These are phyloP conservation scores for Siniperca obscura DNA, from an alignment of 2,797 vertebrate genomes.

Conservation along the genomic window DNA sequence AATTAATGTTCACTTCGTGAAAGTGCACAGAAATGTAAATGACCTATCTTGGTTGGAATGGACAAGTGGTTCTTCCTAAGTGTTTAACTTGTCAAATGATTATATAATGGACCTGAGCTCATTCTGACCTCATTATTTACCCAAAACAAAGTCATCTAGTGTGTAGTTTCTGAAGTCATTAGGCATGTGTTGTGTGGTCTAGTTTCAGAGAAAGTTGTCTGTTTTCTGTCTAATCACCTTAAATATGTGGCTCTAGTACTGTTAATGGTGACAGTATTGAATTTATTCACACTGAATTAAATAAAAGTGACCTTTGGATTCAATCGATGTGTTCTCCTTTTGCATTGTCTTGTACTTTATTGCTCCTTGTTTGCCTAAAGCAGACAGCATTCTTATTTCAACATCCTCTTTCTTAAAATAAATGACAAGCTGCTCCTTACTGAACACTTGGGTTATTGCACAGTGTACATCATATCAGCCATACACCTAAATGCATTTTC, in stretches of 20 bases:
- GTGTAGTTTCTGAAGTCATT: slow-evolving; percentile 39
- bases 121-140: slow-evolving; percentile 44
- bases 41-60: slow-evolving; percentile 33
- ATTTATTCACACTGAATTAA: slow-evolving; percentile 76
- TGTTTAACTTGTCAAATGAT: slow-evolving; percentile 33
- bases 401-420: neutral
- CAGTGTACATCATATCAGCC: slow-evolving; percentile 22
- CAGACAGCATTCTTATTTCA: neutral
- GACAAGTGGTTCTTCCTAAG: slow-evolving; percentile 2
- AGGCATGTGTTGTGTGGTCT: slow-evolving; percentile 38
- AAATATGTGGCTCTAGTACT: slow-evolving; percentile 39
- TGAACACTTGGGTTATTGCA: slow-evolving; percentile 8
- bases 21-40: slow-evolving; percentile 40
- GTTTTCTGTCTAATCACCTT: slow-evolving; percentile 53
- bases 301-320: slow-evolving; percentile 85
- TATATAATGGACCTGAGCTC: slow-evolving; percentile 40
- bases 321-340: slow-evolving; percentile 2
- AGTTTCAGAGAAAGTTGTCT: slow-evolving; percentile 40
- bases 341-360: slow-evolving; percentile 7
- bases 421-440: neutral
- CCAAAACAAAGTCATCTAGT: slow-evolving; percentile 42
- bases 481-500: slow-evolving; percentile 44
- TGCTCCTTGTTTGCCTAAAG: neutral
- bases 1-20: slow-evolving; percentile 43
- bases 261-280: slow-evolving; percentile 56